Evolutionary conservation across 2,888 invertebrate species (phyloP).

Genomic region (Trisateles emortualis): DNA sequence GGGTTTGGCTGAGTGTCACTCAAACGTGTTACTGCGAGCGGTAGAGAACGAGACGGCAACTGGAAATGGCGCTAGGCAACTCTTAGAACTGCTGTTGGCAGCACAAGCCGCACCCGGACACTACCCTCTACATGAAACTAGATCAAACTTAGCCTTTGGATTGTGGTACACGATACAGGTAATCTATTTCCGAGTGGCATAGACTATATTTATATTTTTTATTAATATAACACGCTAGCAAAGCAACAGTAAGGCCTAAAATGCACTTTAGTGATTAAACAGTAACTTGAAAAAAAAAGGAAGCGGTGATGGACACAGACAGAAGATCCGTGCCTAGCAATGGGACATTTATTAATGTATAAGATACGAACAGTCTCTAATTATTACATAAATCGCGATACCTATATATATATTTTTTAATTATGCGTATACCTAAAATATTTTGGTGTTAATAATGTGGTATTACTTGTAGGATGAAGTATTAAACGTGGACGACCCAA

Average conservation of each 20-base stretch:
- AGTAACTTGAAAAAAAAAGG: too few species aligned
- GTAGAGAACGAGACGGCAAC: conserved; percentile 52
- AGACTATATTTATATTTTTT: conserved; percentile 22
- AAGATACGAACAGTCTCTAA: too few species aligned
- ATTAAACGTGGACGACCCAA: conserved; percentile 70
- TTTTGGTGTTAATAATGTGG: too few species aligned
- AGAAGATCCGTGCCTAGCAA: too few species aligned
- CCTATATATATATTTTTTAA: too few species aligned
- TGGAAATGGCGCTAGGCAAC: conserved; percentile 63
- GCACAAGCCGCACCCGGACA: conserved; percentile 93
- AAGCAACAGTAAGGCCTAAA: too few species aligned
- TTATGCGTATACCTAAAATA: too few species aligned
- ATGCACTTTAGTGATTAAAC: too few species aligned
- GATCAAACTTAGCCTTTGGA: conserved; percentile 94
- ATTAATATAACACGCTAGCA: too few species aligned
- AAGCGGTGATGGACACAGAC: too few species aligned
- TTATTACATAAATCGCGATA: too few species aligned
- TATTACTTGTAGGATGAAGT: conserved; percentile 90
- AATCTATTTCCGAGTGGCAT: conserved; percentile 16
- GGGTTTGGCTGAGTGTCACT: conserved; percentile 91
- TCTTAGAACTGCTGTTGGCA: conserved; percentile 91
- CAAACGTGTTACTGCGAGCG: conserved; percentile 76
- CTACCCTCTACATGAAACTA: conserved; percentile 95
- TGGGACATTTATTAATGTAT: too few species aligned
- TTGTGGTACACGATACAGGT: conserved; percentile 98